These are phyloP conservation scores for Lithosia quadra DNA, from an alignment of 2,888 invertebrate genomes.

Conservation along the genomic window DNA sequence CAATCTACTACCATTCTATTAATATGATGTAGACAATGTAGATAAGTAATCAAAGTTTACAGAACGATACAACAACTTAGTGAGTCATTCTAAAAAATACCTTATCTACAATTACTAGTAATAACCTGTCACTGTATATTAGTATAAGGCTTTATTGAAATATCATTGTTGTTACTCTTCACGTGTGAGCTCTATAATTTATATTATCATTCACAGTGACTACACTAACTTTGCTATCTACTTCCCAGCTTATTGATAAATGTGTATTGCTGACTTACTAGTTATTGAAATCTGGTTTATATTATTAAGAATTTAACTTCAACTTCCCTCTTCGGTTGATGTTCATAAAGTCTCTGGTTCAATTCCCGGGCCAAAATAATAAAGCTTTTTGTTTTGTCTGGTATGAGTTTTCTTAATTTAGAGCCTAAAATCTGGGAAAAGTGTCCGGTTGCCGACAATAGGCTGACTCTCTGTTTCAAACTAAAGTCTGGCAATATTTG, in stretches of 20 bases:
- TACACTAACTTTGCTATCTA: background rate
- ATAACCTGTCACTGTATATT: background rate
- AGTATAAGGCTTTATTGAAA: slow-evolving; percentile 2
- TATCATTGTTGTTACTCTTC: background rate
- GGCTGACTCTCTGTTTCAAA: background rate
- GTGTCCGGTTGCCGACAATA: background rate
- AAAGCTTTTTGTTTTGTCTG: background rate
- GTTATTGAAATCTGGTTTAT: background rate
- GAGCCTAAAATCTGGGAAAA: background rate
- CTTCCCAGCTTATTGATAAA: background rate
- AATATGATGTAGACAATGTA: background rate
- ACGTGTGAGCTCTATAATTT: slow-evolving; percentile 3
- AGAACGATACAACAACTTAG: background rate
- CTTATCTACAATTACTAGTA: background rate
- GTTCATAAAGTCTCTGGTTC: background rate
- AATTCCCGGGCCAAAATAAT: background rate
- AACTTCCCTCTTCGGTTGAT: background rate
- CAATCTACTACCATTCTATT: background rate
- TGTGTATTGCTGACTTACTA: background rate
- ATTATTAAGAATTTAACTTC: background rate
- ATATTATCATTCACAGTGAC: background rate
- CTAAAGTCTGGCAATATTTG: background rate
- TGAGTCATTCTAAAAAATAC: background rate
- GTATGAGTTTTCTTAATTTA: background rate
- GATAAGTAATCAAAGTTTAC: background rate